Evolutionary conservation across 2,888 invertebrate genomes (phyloP).

Genomic region (Diogma glabrata): DNA sequence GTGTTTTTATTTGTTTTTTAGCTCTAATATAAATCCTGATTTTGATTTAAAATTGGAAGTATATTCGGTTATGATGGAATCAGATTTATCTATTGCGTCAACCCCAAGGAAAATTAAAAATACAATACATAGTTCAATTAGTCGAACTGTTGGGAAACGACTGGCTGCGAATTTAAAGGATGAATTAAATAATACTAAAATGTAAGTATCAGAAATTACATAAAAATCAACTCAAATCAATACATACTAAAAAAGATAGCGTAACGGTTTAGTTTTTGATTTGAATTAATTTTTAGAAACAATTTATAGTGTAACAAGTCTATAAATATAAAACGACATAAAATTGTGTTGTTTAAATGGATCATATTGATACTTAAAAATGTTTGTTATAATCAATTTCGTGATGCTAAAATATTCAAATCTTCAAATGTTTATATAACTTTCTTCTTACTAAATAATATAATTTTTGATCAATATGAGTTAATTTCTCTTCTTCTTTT

Average conservation of each 20-base stretch:
- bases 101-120: constrained; percentile 49
- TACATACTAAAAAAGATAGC: too few species aligned
- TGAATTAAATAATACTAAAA: constrained; percentile 39
- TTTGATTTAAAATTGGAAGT: constrained; percentile 49
- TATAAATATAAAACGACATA: background rate
- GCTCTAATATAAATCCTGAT: constrained; percentile 45
- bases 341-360: too few species aligned
- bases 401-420: too few species aligned
- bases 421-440: too few species aligned
- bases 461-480: too few species aligned
- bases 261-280: too few species aligned
- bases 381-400: too few species aligned
- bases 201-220: constrained; percentile 28
- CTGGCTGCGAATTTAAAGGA: constrained; percentile 44
- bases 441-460: too few species aligned
- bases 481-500: too few species aligned
- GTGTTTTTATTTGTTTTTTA: constrained; percentile 26
- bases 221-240: background rate
- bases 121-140: constrained; percentile 48
- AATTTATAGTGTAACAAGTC: too few species aligned
- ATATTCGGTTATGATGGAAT: constrained; percentile 48
- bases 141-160: constrained; percentile 48
- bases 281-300: constrained; percentile 7
- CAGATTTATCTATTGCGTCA: constrained; percentile 49
- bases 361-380: too few species aligned